Percentiles rank a stretch among this genome's conserved stretches.
Conservation (phyloP, 2,888 invertebrate species). For the Folsomia candida region DNA sequence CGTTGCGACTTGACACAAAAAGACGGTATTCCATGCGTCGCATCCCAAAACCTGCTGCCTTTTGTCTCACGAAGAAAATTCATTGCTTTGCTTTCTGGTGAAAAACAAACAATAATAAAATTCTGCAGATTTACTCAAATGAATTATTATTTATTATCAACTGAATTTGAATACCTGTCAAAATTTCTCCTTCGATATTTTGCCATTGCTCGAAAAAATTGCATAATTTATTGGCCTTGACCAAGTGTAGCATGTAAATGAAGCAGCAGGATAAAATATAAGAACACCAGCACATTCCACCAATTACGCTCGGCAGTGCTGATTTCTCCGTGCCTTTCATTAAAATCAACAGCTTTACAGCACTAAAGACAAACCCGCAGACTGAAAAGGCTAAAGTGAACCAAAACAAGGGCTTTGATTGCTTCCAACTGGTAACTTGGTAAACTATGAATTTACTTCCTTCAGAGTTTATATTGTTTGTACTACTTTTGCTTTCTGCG, state of each 20-base stretch:
- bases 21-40: not conserved
- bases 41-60: not conserved
- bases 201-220: constrained; percentile 16
- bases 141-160: not conserved
- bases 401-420: not conserved
- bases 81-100: not conserved
- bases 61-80: not conserved
- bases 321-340: not conserved
- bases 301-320: not conserved
- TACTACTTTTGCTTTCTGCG: not conserved
- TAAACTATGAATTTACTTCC: not conserved
- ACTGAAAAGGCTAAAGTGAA: not conserved
- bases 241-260: not conserved
- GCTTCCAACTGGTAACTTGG: not conserved
- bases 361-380: not conserved
- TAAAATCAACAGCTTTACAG: not conserved
- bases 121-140: too few relatives aligned
- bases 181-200: constrained; percentile 12
- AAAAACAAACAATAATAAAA: too few relatives aligned
- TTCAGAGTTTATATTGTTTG: not conserved
- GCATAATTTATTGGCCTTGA: not conserved
- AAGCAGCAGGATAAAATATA: not conserved
- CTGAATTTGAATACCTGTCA: constrained; percentile 1
- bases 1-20: not conserved
- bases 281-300: not conserved